Conservation (phyloP, 2,797 vertebrate genomes). For the Enteromius unitaeniatus region DNA sequence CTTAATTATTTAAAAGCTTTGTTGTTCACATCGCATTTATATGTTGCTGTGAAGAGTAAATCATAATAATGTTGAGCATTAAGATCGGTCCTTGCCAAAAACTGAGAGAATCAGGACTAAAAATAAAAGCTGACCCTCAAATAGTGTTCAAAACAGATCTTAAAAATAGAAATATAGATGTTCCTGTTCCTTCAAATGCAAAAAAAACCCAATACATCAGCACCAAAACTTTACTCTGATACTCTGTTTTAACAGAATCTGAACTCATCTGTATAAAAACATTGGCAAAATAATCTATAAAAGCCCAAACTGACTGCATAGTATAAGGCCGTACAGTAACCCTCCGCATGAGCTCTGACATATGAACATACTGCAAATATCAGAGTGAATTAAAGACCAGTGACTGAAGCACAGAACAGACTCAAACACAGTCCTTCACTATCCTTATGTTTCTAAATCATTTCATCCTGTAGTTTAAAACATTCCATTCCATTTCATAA, state of each 20-base stretch:
- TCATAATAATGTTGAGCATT: neutral
- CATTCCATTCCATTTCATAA: neutral
- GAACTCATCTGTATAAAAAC: neutral
- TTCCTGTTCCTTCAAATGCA: neutral
- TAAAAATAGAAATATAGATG: slow-evolving; percentile 10
- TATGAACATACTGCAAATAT: slow-evolving; percentile 3
- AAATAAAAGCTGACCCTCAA: neutral
- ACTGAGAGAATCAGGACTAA: neutral
- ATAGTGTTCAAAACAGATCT: neutral
- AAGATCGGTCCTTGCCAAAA: neutral
- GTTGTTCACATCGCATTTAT: neutral
- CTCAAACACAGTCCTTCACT: neutral
- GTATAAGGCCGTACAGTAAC: neutral
- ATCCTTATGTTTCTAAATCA: neutral
- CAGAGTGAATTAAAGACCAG: neutral
- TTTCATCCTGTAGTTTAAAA: neutral
- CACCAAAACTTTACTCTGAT: neutral
- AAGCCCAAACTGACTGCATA: neutral
- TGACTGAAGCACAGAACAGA: neutral
- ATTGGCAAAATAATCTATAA: neutral
- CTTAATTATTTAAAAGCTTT: slow-evolving; percentile 6
- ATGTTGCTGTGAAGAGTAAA: neutral
- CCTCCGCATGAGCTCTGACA: slow-evolving; percentile 19
- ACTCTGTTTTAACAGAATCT: neutral
- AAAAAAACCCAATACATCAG: neutral